Percentiles rank a stretch among this genome's conserved stretches.
phyloP scores from a whole-genome alignment of 2,888 invertebrate species.

The Cephus nigrinus region DNA sequence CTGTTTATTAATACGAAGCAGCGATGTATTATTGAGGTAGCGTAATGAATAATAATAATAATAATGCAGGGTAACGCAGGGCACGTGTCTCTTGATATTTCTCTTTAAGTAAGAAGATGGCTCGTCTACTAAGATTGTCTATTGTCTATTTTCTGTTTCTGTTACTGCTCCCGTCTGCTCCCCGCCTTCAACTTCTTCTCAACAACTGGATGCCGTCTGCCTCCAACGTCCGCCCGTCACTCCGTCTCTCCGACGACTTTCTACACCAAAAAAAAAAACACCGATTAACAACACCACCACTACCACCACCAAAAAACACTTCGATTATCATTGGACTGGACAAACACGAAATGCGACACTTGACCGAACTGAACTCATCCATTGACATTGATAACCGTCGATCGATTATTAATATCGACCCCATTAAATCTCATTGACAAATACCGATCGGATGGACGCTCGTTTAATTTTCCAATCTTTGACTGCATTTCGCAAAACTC shows the following conservation, averaged over 20 bases:
- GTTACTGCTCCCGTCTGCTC: conserved; percentile 66
- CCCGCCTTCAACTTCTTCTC: conserved; percentile 65
- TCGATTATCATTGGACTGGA: conserved; percentile 5
- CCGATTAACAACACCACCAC: conserved; percentile 12
- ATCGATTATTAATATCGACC: neutral
- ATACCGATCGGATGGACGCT: neutral
- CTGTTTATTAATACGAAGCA: conserved; percentile 9
- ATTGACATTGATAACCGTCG: neutral
- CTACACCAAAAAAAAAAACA: conserved; percentile 37
- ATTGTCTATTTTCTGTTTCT: conserved; percentile 66
- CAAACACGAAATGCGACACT: neutral
- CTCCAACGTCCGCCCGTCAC: conserved; percentile 66
- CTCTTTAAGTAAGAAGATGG: conserved; percentile 43
- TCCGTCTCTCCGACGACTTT: conserved; percentile 62
- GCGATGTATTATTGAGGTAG: neutral
- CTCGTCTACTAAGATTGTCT: conserved; percentile 63
- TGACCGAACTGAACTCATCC: neutral
- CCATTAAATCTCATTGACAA: neutral
- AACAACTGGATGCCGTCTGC: conserved; percentile 67
- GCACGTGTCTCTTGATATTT: conserved; percentile 34
- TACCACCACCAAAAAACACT: conserved; percentile 10
- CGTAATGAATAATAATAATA: conserved; percentile 21
- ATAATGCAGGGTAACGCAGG: conserved; percentile 26
- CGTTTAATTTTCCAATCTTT: neutral
- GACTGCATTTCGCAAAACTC: neutral